Percentiles rank a stretch among this genome's conserved stretches.
phyloP scores from a whole-genome alignment of 1,140 invertebrate species.

The Platyscapa corneri region DNA sequence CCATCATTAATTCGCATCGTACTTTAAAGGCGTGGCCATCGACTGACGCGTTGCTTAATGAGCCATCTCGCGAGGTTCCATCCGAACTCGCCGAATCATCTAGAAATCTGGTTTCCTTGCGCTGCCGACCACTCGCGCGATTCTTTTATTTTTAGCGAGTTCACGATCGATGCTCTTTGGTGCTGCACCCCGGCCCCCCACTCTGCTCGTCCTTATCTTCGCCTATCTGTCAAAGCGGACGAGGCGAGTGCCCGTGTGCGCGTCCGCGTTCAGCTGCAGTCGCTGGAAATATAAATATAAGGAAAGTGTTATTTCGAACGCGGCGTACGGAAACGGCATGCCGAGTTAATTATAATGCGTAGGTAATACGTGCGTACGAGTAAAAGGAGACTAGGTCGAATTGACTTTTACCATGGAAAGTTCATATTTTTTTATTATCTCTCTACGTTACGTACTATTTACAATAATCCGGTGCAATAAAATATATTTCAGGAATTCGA shows the following conservation, averaged over 20 bases:
- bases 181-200: no score
- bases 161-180: no score
- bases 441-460: not conserved
- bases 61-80: not conserved
- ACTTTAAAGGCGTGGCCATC: constrained; percentile 54
- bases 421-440: constrained; percentile 1
- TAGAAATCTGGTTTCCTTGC: constrained; percentile 18
- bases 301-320: not conserved
- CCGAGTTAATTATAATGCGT: not conserved
- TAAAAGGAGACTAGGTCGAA: constrained; percentile 28
- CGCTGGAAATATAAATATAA: not conserved
- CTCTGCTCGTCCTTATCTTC: not conserved
- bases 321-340: not conserved
- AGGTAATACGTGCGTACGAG: not conserved
- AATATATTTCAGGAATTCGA: not conserved
- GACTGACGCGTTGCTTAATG: not conserved
- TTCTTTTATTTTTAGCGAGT: no score
- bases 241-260: not conserved
- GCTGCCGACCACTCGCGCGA: not conserved
- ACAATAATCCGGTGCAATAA: not conserved
- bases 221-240: not conserved
- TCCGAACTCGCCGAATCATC: not conserved
- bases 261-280: not conserved
- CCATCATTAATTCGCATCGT: constrained; percentile 54
- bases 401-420: constrained; percentile 18